Conservation (phyloP, 2,113 vertebrate genomes). For the Aldabrachelys gigantea region DNA sequence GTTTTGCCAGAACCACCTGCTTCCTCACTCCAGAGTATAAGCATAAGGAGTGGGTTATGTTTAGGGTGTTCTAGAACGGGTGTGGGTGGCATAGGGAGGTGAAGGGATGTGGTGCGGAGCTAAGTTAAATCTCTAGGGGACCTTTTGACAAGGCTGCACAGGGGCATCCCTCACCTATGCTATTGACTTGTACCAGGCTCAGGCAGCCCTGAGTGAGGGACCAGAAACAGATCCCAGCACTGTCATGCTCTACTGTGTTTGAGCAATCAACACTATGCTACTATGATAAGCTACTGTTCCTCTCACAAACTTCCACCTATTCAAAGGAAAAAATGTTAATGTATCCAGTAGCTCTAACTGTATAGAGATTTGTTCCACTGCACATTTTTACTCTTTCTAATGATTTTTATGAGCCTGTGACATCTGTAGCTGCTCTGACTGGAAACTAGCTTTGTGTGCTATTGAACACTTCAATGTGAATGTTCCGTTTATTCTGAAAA, state of each 20-base stretch:
- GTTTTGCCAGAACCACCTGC: neutral
- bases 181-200: neutral
- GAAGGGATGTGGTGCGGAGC: neutral
- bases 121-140: neutral
- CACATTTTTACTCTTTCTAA: neutral
- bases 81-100: too few relatives aligned
- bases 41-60: neutral
- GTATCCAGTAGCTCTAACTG: neutral
- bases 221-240: neutral
- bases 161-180: neutral
- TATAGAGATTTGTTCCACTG: neutral
- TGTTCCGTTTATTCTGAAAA: neutral
- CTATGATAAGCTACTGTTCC: neutral
- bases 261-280: neutral
- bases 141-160: neutral
- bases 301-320: neutral
- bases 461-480: neutral
- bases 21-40: neutral
- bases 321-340: neutral
- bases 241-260: neutral
- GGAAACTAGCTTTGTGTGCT: neutral
- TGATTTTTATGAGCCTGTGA: neutral
- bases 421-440: neutral
- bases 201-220: neutral
- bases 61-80: neutral